Percentiles rank a stretch among this genome's conserved stretches.
These are phyloP conservation scores for Drosophila tsacasi DNA, from an alignment of 1,140 invertebrate species.

Conservation along the genomic window DNA sequence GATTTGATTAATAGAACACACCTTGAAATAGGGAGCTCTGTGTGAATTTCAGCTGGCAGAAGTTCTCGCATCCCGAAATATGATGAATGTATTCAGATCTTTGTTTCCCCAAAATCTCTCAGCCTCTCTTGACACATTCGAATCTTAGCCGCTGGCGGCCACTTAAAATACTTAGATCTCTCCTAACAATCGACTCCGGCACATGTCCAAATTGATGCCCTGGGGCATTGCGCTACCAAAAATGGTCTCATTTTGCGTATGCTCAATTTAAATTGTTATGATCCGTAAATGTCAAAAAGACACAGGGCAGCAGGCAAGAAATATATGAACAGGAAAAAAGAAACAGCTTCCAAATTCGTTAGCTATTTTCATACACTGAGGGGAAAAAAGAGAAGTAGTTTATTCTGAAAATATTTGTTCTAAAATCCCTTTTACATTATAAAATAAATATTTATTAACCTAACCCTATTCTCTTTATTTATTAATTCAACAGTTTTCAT, in stretches of 20 bases:
- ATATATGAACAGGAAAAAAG: conserved; percentile 19
- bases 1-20: conserved; percentile 77
- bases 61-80: conserved; percentile 13
- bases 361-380: conserved; percentile 10
- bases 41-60: conserved; percentile 33
- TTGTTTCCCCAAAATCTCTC: not conserved
- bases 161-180: conserved; percentile 74
- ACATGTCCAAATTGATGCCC: conserved; percentile 84
- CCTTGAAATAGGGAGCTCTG: conserved; percentile 48
- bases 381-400: not conserved
- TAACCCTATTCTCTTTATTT: not conserved
- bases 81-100: conserved; percentile 33
- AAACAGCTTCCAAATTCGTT: conserved; percentile 19
- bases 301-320: conserved; percentile 18
- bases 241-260: conserved; percentile 80
- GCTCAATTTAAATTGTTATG: conserved; percentile 84
- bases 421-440: not conserved
- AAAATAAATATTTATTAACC: not conserved
- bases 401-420: no score
- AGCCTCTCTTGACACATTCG: conserved; percentile 47
- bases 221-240: conserved; percentile 78
- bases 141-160: conserved; percentile 45
- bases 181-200: conserved; percentile 62
- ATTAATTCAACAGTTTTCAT: no score
- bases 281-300: conserved; percentile 83